Evolutionary conservation across 2,113 vertebrate genomes (phyloP).

Genomic region (Hucho hucho): DNA sequence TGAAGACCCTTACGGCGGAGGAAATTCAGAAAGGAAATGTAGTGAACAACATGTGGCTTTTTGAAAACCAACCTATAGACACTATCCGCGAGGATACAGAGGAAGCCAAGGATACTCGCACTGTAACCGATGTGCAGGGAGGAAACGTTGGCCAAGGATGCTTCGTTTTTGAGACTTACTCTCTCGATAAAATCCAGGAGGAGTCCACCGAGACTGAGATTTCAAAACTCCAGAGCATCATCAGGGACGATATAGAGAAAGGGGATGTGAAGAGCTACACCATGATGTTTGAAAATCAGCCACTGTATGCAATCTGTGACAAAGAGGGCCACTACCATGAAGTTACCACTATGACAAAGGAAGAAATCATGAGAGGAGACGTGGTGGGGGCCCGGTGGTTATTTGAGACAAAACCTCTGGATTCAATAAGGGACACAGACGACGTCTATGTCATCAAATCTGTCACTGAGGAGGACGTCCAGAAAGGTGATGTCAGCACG

Average conservation of each 20-base stretch:
- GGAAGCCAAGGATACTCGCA: conserved; percentile 62
- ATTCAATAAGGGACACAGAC: conserved; percentile 83
- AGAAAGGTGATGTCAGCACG: conserved; percentile 84
- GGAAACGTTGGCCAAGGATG: conserved; percentile 85
- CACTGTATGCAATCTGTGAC: conserved; percentile 88
- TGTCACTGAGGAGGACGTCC: conserved; percentile 88
- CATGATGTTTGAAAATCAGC: conserved; percentile 90
- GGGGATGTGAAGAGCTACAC: conserved; percentile 89
- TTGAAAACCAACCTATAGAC: conserved; percentile 87
- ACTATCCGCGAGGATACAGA: conserved; percentile 72
- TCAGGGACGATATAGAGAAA: conserved; percentile 74
- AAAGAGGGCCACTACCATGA: conserved; percentile 88
- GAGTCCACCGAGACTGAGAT: conserved; percentile 67
- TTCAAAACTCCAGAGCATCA: conserved; percentile 67
- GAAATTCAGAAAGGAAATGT: conserved; percentile 89
- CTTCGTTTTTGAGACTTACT: conserved; percentile 88
- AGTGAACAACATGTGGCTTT: conserved; percentile 84
- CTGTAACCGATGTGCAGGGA: conserved; percentile 82
- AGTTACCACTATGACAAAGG: conserved; percentile 90
- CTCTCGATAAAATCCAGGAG: conserved; percentile 85
- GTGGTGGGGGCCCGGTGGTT: conserved; percentile 89
- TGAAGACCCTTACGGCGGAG: conserved; percentile 79
- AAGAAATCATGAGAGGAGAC: conserved; percentile 87
- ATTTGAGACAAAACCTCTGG: conserved; percentile 91
- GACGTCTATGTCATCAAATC: conserved; percentile 88